Evolutionary conservation across 2,113 vertebrate genomes (phyloP).

Genomic region (Odocoileus virginianus): DNA sequence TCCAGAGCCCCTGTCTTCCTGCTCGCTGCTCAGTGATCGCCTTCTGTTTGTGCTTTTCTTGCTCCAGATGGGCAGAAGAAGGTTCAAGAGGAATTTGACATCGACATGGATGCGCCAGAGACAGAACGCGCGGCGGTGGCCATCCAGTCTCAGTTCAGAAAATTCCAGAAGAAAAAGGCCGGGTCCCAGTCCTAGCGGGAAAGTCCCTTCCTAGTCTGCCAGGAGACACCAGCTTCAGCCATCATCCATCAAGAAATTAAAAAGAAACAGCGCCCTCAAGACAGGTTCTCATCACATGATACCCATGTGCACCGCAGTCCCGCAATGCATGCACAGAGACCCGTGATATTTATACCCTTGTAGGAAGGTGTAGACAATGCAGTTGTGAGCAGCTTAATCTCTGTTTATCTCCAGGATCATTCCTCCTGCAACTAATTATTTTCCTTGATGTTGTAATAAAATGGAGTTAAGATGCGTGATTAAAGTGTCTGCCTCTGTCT

Average conservation of each 20-base stretch:
- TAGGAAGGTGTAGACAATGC: slow-evolving; percentile 61
- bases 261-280: slow-evolving; percentile 32
- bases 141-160: slow-evolving; percentile 99
- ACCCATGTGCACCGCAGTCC: background rate
- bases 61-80: slow-evolving; percentile 92
- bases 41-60: slow-evolving; percentile 52
- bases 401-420: slow-evolving; percentile 60
- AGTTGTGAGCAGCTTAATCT: slow-evolving; percentile 63
- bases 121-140: slow-evolving; percentile 89
- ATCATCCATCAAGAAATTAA: slow-evolving; percentile 69
- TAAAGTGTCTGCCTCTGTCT: slow-evolving; percentile 72
- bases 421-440: slow-evolving; percentile 77
- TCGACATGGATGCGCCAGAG: slow-evolving; percentile 92
- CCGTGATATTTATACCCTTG: slow-evolving; percentile 67
- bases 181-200: slow-evolving; percentile 83
- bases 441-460: slow-evolving; percentile 85
- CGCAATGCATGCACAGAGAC: slow-evolving; percentile 83
- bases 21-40: background rate
- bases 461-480: slow-evolving; percentile 75
- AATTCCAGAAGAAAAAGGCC: slow-evolving; percentile 98
- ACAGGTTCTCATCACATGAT: background rate
- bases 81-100: slow-evolving; percentile 93
- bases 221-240: slow-evolving; percentile 54
- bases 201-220: slow-evolving; percentile 63
- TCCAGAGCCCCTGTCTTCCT: background rate